These are phyloP conservation scores for Dromas ardeola DNA, from an alignment of 2,113 vertebrate species.

Conservation along the genomic window DNA sequence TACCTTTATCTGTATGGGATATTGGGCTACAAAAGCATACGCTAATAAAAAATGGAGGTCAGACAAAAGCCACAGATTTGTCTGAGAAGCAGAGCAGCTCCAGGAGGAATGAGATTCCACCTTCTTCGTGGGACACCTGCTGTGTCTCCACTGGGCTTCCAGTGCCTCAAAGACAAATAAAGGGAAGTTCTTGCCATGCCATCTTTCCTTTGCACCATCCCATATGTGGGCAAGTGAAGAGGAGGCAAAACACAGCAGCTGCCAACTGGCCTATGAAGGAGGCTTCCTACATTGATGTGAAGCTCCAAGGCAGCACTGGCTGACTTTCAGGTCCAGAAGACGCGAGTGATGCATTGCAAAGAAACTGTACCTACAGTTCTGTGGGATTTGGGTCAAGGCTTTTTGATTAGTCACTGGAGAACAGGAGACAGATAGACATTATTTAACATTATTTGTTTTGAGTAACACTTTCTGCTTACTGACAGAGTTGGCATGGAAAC, in stretches of 20 bases:
- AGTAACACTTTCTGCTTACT: slow-evolving; percentile 33
- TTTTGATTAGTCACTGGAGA: background rate
- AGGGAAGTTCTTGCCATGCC: background rate
- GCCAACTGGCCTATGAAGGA: background rate
- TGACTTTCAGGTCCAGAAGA: background rate
- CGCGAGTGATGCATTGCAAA: background rate
- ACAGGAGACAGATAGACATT: background rate
- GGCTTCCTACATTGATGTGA: background rate
- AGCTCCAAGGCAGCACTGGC: background rate
- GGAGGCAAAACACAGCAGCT: background rate
- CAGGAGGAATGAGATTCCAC: background rate
- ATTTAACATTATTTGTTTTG: slow-evolving; percentile 29
- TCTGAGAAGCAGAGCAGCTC: background rate
- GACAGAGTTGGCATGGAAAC: slow-evolving; percentile 65
- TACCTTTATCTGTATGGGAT: background rate
- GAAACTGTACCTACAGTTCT: background rate
- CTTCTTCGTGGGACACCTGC: background rate
- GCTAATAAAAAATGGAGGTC: background rate
- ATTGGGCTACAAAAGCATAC: background rate
- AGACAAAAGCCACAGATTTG: background rate
- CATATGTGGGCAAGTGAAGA: background rate
- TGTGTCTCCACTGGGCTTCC: background rate
- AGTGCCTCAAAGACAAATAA: background rate
- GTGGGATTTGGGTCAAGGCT: background rate
- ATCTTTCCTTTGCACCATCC: background rate